These are phyloP conservation scores for Psammodynastes pulverulentus DNA, from an alignment of 2,113 vertebrate genomes.

Conservation along the genomic window DNA sequence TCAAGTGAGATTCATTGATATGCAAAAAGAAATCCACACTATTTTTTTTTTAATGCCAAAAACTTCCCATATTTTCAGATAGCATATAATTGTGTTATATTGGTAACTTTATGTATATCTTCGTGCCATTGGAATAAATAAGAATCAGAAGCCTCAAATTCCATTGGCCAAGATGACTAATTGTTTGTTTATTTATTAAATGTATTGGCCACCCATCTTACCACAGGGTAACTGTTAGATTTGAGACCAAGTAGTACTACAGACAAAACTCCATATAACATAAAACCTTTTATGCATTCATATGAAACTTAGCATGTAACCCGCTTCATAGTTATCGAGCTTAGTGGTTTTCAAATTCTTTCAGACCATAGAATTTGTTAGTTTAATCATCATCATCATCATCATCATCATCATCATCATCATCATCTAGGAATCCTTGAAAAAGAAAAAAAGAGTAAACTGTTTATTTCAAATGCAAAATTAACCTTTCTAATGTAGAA, in stretches of 20 bases:
- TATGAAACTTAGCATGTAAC: background rate
- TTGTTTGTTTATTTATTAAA: too few relatives aligned
- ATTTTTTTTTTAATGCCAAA: background rate
- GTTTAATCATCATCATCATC: too few relatives aligned
- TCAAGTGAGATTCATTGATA: background rate
- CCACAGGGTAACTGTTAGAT: background rate
- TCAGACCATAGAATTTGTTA: background rate
- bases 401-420: too few relatives aligned
- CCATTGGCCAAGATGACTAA: background rate
- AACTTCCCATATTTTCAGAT: background rate
- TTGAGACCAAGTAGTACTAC: background rate
- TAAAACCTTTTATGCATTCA: background rate
- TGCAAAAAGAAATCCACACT: background rate
- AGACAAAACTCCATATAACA: background rate
- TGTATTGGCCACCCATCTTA: too few relatives aligned
- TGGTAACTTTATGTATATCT: background rate
- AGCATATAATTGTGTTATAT: background rate
- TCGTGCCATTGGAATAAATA: background rate
- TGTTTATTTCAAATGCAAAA: background rate
- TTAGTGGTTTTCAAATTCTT: background rate
- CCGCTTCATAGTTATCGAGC: background rate
- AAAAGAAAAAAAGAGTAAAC: background rate
- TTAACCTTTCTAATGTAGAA: background rate
- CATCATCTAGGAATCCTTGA: background rate
- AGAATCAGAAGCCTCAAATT: background rate